These are phyloP conservation scores for Nipponacmea schrenckii DNA, from an alignment of 2,888 invertebrate genomes.

Conservation along the genomic window DNA sequence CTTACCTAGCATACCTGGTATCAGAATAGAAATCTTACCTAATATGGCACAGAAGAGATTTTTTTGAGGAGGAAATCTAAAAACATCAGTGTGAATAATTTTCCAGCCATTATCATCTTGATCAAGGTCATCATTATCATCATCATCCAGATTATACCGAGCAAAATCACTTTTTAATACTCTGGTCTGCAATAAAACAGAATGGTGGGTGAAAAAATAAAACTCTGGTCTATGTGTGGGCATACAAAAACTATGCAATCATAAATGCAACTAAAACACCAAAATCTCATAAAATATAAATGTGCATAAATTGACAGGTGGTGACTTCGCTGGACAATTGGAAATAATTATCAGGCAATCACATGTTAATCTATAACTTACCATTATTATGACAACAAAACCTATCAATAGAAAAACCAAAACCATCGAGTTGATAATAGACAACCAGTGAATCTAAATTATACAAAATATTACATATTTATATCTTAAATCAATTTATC, in stretches of 20 bases:
- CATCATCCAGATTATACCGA: constrained; percentile 69
- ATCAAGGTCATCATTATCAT: constrained; percentile 65
- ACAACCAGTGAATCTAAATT: constrained; percentile 71
- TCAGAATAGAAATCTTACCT: constrained; percentile 57
- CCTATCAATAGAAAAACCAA: constrained; percentile 70
- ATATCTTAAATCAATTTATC: too few relatives aligned
- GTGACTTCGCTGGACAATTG: too few relatives aligned
- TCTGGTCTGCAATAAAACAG: constrained; percentile 63
- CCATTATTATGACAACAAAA: constrained; percentile 71
- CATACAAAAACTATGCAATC: too few relatives aligned
- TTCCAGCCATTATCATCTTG: constrained; percentile 72
- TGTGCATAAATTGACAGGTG: too few relatives aligned
- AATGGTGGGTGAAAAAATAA: too few relatives aligned
- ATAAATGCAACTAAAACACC: too few relatives aligned
- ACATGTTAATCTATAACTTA: constrained; percentile 51
- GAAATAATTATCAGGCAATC: too few relatives aligned
- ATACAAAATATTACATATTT: too few relatives aligned
- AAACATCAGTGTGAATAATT: constrained; percentile 71
- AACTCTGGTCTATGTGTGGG: too few relatives aligned
- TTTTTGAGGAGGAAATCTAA: constrained; percentile 69
- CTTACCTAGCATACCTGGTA: too few relatives aligned
- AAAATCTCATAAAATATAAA: too few relatives aligned
- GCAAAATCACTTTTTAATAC: constrained; percentile 70
- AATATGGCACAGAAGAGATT: constrained; percentile 70
- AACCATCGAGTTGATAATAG: constrained; percentile 71